Percentiles rank a stretch among this genome's conserved stretches.
These are phyloP conservation scores for Hypomecis punctinalis DNA, from an alignment of 2,888 invertebrate genomes.

Conservation along the genomic window DNA sequence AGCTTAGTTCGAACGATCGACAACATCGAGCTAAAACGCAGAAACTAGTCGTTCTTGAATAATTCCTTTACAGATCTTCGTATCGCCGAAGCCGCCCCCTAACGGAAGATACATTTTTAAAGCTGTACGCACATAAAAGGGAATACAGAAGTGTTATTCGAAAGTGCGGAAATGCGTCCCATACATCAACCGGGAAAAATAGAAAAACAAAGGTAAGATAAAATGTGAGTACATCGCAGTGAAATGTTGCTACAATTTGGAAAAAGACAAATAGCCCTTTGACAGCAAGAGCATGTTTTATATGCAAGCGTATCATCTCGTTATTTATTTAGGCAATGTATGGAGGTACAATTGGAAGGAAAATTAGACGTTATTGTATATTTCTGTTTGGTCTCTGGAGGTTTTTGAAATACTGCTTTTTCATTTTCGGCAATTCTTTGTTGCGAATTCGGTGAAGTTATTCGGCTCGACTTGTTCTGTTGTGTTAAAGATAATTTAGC, in stretches of 20 bases:
- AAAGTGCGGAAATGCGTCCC: slow-evolving; percentile 83
- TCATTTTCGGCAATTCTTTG: slow-evolving; percentile 4
- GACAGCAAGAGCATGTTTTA: slow-evolving; percentile 64
- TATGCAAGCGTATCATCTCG: slow-evolving; percentile 57
- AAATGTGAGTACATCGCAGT: slow-evolving; percentile 77
- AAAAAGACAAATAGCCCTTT: slow-evolving; percentile 75
- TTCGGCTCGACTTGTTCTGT: neutral
- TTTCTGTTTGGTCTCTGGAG: slow-evolving; percentile 34
- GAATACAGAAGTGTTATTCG: slow-evolving; percentile 78
- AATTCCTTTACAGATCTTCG: slow-evolving; percentile 65
- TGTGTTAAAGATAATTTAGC: too few species aligned
- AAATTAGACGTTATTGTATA: slow-evolving; percentile 39
- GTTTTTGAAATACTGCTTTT: slow-evolving; percentile 30
- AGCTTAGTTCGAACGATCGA: neutral
- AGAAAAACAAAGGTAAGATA: slow-evolving; percentile 78
- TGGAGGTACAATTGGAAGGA: slow-evolving; percentile 37
- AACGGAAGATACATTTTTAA: slow-evolving; percentile 80
- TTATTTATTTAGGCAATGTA: slow-evolving; percentile 43
- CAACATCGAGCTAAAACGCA: slow-evolving; percentile 28
- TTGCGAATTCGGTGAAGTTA: neutral
- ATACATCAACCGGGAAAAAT: slow-evolving; percentile 81
- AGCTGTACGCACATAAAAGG: slow-evolving; percentile 77
- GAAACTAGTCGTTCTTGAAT: slow-evolving; percentile 57
- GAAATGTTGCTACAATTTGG: slow-evolving; percentile 78
- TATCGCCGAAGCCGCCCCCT: slow-evolving; percentile 59